A percentile compares a stretch with the other conserved stretches of the same genome.
Evolutionary conservation across 2,113 vertebrate species (phyloP).

Genomic region (Clarias gariepinus): DNA sequence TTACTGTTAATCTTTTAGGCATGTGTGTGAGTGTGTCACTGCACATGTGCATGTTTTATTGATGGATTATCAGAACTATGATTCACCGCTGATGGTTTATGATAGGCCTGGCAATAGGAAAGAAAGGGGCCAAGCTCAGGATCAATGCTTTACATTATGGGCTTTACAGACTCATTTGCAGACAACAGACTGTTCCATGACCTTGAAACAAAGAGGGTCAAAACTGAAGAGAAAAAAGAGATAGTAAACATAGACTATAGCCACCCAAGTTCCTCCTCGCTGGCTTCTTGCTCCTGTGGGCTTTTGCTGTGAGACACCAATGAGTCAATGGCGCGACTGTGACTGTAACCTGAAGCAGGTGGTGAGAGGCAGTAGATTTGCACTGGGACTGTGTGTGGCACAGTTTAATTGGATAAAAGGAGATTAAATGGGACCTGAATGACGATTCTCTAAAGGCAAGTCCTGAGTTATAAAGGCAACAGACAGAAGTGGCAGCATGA

Average conservation of each 20-base stretch:
- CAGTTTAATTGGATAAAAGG: constrained; percentile 56
- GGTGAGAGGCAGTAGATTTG: constrained; percentile 37
- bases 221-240: constrained; percentile 13
- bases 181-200: constrained; percentile 59
- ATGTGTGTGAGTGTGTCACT: constrained; percentile 2
- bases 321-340: constrained; percentile 3
- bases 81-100: constrained; percentile 68
- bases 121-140: constrained; percentile 50
- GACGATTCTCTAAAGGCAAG: constrained; percentile 37
- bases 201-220: constrained; percentile 49
- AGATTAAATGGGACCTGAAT: constrained; percentile 52
- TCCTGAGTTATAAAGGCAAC: constrained; percentile 51
- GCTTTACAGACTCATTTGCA: constrained; percentile 57
- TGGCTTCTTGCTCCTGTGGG: not conserved
- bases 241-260: constrained; percentile 4
- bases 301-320: not conserved
- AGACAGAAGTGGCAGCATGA: constrained; percentile 50
- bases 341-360: constrained; percentile 53
- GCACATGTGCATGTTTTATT: constrained; percentile 59
- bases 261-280: constrained; percentile 10
- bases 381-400: constrained; percentile 30
- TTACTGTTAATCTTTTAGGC: not conserved
- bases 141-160: constrained; percentile 50
- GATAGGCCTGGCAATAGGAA: constrained; percentile 59
- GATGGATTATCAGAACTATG: constrained; percentile 61